Evolutionary conservation across 1,140 invertebrate genomes (phyloP).

Genomic region (Drosophila nikananu): DNA sequence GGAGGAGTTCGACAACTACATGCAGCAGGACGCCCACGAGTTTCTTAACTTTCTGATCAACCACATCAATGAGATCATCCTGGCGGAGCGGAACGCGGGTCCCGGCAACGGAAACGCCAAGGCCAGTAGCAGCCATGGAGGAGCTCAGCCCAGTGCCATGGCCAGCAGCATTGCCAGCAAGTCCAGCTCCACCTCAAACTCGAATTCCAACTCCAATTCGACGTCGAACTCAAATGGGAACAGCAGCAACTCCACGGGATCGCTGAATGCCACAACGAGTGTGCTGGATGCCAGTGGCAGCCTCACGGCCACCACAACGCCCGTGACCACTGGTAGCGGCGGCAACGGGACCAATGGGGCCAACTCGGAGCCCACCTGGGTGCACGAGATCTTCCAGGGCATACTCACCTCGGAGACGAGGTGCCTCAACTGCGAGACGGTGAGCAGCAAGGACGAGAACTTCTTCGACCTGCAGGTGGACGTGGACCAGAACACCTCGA

Average conservation of each 20-base stretch:
- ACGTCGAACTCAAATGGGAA: conserved; percentile 85
- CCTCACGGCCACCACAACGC: conserved; percentile 66
- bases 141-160: conserved; percentile 20
- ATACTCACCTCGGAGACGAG: conserved; percentile 99
- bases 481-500: conserved; percentile 99
- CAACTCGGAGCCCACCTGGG: conserved; percentile 97
- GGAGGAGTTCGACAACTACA: conserved; percentile 99
- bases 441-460: conserved; percentile 99
- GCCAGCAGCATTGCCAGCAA: conserved; percentile 67
- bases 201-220: conserved; percentile 81
- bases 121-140: conserved; percentile 12
- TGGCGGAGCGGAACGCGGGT: conserved; percentile 93
- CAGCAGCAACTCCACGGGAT: conserved; percentile 85
- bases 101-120: conserved; percentile 37
- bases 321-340: conserved; percentile 32
- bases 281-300: conserved; percentile 63
- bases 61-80: conserved; percentile 96
- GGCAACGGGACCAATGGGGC: conserved; percentile 69
- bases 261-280: conserved; percentile 67
- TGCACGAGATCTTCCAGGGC: conserved; percentile 99
- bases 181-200: conserved; percentile 68
- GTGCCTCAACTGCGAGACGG: conserved; percentile 99
- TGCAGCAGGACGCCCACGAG: conserved; percentile 99
- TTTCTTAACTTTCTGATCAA: conserved; percentile 99
- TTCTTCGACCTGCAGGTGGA: conserved; percentile 99